Conservation (phyloP, 2,797 vertebrate genomes). For the Octomys mimax region DNA sequence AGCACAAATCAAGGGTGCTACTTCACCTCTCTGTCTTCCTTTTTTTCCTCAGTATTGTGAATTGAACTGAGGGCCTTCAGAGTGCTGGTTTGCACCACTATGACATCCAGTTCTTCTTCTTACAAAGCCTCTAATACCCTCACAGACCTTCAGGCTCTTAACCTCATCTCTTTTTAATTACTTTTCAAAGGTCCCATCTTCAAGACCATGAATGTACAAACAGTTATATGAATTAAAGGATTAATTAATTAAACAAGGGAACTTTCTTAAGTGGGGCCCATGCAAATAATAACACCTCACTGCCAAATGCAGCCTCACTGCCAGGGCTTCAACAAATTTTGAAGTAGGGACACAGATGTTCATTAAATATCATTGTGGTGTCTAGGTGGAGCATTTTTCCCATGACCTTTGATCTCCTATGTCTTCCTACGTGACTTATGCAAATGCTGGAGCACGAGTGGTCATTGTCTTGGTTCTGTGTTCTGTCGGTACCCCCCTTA, state of each 20-base stretch:
- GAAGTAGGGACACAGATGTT: background rate
- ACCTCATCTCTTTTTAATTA: background rate
- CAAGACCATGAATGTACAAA: background rate
- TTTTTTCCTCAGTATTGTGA: background rate
- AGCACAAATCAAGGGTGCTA: background rate
- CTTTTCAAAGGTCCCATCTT: background rate
- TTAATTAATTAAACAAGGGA: background rate
- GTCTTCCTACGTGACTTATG: background rate
- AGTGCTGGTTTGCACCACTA: background rate
- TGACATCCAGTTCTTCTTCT: background rate
- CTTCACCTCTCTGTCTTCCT: background rate
- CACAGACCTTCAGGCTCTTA: no score
- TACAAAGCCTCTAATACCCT: background rate
- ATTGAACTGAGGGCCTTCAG: background rate
- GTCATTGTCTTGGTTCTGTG: background rate
- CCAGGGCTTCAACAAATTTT: background rate
- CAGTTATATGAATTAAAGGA: background rate
- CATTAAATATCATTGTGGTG: accelerated
- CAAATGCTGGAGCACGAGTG: background rate
- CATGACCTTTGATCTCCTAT: background rate
- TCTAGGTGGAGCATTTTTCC: background rate
- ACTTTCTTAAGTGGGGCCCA: background rate
- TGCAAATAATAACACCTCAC: background rate
- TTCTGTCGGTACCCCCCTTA: no score
- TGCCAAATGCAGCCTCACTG: background rate